A percentile compares a stretch with the other conserved stretches of the same genome.
Evolutionary conservation across 2,888 invertebrate genomes (phyloP).

Genomic region (Carpatolechia fugitivella): DNA sequence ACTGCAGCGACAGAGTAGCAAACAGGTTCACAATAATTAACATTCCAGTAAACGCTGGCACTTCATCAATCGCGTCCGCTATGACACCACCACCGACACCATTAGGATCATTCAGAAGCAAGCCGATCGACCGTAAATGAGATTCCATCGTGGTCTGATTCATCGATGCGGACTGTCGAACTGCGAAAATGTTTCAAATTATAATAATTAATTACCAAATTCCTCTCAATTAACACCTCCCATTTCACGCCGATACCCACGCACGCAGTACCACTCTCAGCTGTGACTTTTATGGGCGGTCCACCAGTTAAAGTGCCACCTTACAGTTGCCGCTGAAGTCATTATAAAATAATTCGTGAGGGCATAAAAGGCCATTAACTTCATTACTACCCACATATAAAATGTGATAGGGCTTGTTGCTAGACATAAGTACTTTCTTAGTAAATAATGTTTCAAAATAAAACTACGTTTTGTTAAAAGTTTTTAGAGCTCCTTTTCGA

Average conservation of each 20-base stretch:
- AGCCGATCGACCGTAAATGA: conserved; percentile 41
- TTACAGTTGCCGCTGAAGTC: neutral
- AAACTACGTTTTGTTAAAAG: too few relatives aligned
- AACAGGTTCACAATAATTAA: conserved; percentile 49
- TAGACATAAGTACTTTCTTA: too few relatives aligned
- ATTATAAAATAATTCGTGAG: neutral
- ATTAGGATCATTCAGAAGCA: conserved; percentile 43
- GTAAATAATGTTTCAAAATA: too few relatives aligned
- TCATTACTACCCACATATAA: too few relatives aligned
- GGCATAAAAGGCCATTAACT: neutral
- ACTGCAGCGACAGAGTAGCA: conserved; percentile 40
- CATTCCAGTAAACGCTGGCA: conserved; percentile 60
- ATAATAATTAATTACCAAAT: conserved; percentile 35
- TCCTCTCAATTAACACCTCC: conserved; percentile 21
- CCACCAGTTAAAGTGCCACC: neutral
- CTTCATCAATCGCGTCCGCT: conserved; percentile 43
- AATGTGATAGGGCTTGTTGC: too few relatives aligned
- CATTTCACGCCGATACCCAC: conserved; percentile 9
- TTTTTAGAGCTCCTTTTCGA: too few relatives aligned
- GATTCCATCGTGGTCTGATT: conserved; percentile 39
- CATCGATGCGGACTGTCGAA: conserved; percentile 36
- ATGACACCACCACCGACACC: conserved; percentile 37
- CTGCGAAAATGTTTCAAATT: conserved; percentile 44
- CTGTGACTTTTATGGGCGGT: conserved; percentile 1
- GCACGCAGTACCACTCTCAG: neutral